These are phyloP conservation scores for Micromussa lordhowensis DNA, from an alignment of 92 coral and sea anemone genomes.

Conservation along the genomic window DNA sequence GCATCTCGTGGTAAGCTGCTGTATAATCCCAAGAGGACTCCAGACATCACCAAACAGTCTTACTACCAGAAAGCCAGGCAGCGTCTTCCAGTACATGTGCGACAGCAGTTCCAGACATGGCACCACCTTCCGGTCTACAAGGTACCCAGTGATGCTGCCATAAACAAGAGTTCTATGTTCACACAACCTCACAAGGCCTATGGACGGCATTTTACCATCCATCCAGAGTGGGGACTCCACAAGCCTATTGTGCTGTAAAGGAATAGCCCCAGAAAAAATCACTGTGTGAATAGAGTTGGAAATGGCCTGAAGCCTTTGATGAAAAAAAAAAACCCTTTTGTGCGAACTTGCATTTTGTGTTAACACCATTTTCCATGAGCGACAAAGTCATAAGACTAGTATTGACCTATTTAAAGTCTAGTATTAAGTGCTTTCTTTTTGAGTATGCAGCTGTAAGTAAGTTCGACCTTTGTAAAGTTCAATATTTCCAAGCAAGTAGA, in stretches of 20 bases:
- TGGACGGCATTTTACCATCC: constrained; percentile 94
- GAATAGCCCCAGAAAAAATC: background rate
- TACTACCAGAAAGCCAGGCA: constrained; percentile 64
- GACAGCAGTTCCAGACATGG: constrained; percentile 94
- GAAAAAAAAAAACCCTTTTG: background rate
- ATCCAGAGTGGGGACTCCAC: constrained; percentile 99
- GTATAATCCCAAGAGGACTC: constrained; percentile 71
- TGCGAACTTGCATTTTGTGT: background rate
- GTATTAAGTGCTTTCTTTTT: background rate
- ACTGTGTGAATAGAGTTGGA: background rate
- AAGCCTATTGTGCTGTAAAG: constrained; percentile 45
- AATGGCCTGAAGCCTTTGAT: background rate
- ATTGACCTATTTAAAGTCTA: background rate
- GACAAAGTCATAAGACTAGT: background rate
- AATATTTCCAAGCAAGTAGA: background rate
- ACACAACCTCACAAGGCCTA: constrained; percentile 79
- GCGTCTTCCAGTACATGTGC: constrained; percentile 66
- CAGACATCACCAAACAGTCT: constrained; percentile 75
- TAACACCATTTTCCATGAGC: background rate
- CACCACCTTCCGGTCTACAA: constrained; percentile 92
- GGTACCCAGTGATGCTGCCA: constrained; percentile 68
- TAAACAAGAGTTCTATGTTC: constrained; percentile 89
- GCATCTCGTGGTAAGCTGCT: constrained; percentile 57
- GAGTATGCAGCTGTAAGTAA: background rate
- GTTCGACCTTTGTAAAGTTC: background rate